These are phyloP conservation scores for Apodemia mormo DNA, from an alignment of 2,888 invertebrate species.

Conservation along the genomic window DNA sequence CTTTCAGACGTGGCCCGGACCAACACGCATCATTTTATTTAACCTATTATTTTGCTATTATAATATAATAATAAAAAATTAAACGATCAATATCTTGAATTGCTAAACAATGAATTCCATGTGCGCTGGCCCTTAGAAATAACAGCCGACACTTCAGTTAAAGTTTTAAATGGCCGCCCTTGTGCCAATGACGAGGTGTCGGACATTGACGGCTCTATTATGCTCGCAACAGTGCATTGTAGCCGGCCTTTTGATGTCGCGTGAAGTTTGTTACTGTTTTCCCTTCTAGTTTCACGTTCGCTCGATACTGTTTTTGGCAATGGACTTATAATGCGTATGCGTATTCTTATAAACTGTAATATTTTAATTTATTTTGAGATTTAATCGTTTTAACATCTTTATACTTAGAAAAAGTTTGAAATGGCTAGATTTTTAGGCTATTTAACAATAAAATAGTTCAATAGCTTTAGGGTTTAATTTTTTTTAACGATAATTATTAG, in stretches of 20 bases:
- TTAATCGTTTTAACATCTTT: no score
- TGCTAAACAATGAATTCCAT: background rate
- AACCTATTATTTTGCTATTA: no score
- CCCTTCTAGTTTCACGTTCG: constrained; percentile 30
- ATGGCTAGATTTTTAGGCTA: no score
- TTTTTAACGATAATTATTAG: no score
- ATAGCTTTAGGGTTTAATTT: no score
- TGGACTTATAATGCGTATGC: background rate
- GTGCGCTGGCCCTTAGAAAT: constrained; percentile 29
- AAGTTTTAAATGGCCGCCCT: constrained; percentile 64
- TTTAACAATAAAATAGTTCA: no score
- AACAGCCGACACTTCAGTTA: constrained; percentile 35
- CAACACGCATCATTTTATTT: no score
- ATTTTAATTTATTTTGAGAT: no score
- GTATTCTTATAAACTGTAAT: background rate
- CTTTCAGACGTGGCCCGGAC: no score
- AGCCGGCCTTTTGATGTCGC: constrained; percentile 41
- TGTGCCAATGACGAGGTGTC: constrained; percentile 59
- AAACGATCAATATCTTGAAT: no score
- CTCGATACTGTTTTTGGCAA: background rate
- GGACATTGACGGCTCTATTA: constrained; percentile 59
- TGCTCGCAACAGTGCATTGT: constrained; percentile 48
- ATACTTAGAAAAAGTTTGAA: no score
- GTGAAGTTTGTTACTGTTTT: constrained; percentile 34
- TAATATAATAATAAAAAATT: no score